Evolutionary conservation across 2,888 invertebrate species (phyloP).

Genomic region (Apocheima hispidaria): DNA sequence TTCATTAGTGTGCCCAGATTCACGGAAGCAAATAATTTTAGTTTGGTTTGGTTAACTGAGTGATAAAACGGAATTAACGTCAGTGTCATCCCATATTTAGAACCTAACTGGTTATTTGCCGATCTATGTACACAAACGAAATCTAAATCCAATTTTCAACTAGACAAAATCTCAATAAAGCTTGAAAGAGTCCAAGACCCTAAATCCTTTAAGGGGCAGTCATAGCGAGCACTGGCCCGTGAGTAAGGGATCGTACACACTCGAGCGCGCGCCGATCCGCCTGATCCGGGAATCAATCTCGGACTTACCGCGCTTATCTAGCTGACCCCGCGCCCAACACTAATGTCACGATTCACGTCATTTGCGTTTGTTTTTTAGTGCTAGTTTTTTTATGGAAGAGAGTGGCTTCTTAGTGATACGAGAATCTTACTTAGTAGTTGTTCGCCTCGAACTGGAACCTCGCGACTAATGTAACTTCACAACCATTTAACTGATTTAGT

Average conservation of each 20-base stretch:
- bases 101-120: too few relatives aligned
- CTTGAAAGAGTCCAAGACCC: constrained; percentile 51
- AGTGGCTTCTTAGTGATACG: too few relatives aligned
- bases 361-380: constrained; percentile 63
- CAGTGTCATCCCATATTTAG: too few relatives aligned
- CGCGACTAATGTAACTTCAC: too few relatives aligned
- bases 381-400: not conserved
- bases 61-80: too few relatives aligned
- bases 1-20: too few relatives aligned
- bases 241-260: constrained; percentile 80
- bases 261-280: constrained; percentile 68
- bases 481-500: too few relatives aligned
- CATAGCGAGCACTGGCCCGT: constrained; percentile 73
- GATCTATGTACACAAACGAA: constrained; percentile 5
- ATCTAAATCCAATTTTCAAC: constrained; percentile 26
- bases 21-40: too few relatives aligned
- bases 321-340: constrained; percentile 73
- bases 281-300: constrained; percentile 84
- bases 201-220: constrained; percentile 68
- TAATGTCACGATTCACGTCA: constrained; percentile 73
- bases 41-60: too few relatives aligned
- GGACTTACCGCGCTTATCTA: constrained; percentile 79
- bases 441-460: too few relatives aligned
- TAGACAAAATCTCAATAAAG: constrained; percentile 36
- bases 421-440: too few relatives aligned